phyloP scores from a whole-genome alignment of 1,140 invertebrate species.

The Calephelis virginiensis region DNA sequence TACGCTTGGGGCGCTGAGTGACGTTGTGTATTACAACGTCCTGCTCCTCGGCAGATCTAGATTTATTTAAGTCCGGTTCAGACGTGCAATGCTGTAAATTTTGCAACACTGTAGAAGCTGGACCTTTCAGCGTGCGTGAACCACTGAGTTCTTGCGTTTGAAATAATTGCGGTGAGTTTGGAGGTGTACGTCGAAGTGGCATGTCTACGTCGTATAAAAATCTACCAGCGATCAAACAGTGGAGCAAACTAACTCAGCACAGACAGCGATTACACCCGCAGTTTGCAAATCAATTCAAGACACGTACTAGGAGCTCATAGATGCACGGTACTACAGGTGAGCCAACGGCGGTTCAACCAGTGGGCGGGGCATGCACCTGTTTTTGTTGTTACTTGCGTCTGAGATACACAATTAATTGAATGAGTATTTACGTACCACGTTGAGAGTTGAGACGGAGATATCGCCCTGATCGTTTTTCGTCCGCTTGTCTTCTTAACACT shows the following conservation, averaged over 20 bases:
- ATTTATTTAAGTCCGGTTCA: slow-evolving; percentile 8
- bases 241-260: background rate
- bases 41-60: slow-evolving; percentile 5
- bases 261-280: no score
- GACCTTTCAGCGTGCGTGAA: background rate
- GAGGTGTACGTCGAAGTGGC: slow-evolving; percentile 19
- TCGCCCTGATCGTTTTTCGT: no score
- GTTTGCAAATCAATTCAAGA: no score
- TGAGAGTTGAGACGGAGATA: background rate
- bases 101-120: background rate
- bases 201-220: background rate
- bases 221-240: background rate
- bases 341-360: no score
- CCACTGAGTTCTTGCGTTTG: slow-evolving; percentile 7
- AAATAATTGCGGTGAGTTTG: no score
- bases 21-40: no score
- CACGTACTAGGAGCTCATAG: no score
- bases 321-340: no score
- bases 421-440: background rate
- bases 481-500: no score
- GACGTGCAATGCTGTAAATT: slow-evolving; percentile 11
- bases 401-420: background rate
- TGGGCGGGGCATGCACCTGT: no score
- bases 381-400: no score
- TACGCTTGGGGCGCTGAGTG: no score